Base-by-base conservation (phyloP, 37 sponge, comb jelly and placozoan species). In the Ianthella basta region DNA sequence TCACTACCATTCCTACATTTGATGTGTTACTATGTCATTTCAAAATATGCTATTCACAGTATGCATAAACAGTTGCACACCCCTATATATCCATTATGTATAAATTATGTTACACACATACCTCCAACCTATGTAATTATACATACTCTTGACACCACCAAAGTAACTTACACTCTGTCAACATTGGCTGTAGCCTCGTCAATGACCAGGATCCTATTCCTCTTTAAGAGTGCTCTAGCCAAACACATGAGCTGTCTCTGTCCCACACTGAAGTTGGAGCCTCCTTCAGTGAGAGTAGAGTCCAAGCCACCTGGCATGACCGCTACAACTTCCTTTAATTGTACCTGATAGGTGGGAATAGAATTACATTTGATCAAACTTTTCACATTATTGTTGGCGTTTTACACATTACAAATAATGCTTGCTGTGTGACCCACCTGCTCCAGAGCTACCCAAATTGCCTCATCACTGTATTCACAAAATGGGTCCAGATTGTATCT, bases 401-500 rank as follows among this genome's bases (percentile, higher is more conserved):
- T n/a, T n/a, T n/a, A n/a, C n/a, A n/a, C n/a, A n/a, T n/a, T n/a
- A n/a, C n/a, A n/a, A n/a, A n/a, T n/a, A n/a, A 44, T 8, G 50
- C 50, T 10, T 44, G 50, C n/a, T n/a, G n/a, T n/a, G n/a, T n/a
- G 4, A 10, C 80, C 59, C 37, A 89, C 91, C 84, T 90, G 90
- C 69, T 90, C 91, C 70, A 97, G 85, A 0, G 83, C 92, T 37
- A 83, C 84, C 97, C 97, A 97, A 40, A 97, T 50, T 23, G 90
- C 70, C 39, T 81, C 72, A 72, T 94, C 94, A 75, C 65, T 39
- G 83, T 81, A 91, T 67, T 89, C 81, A 19, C 74, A 55, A 79
- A 97, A 97, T 34, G 97, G 97, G 60, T 97, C 97, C 69, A 97
- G 79, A 87, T 97, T 97, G 63, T 93, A 86, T 25, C 95, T 61